A percentile compares a stretch with the other conserved stretches of the same genome.
Evolutionary conservation across 2,113 vertebrate species (phyloP).

Genomic region (Sialia sialis): DNA sequence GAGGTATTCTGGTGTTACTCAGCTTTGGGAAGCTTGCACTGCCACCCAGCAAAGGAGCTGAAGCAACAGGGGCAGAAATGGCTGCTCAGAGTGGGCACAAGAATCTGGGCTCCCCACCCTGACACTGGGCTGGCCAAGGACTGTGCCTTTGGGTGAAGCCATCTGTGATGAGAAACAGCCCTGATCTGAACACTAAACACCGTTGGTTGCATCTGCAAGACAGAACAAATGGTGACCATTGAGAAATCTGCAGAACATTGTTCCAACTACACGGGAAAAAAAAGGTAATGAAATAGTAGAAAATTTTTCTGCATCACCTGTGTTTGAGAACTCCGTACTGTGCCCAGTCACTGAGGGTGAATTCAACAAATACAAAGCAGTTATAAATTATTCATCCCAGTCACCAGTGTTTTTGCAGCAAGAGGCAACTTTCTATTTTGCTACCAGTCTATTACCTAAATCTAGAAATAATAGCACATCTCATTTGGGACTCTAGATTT

Average conservation of each 20-base stretch:
- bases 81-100: background rate
- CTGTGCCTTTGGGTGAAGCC: background rate
- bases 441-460: background rate
- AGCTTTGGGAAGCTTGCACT: background rate
- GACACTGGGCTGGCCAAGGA: rapidly evolving
- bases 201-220: background rate
- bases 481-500: background rate
- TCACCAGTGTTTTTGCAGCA: background rate
- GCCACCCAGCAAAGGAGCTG: background rate
- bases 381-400: background rate
- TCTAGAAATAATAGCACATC: background rate
- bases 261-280: background rate
- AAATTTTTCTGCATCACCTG: background rate
- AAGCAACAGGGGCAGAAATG: background rate
- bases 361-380: background rate
- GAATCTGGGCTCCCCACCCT: background rate
- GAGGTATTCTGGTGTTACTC: background rate
- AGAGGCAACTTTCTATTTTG: background rate
- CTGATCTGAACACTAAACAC: background rate
- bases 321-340: background rate
- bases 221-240: background rate
- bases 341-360: background rate
- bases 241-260: background rate
- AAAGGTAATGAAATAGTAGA: background rate
- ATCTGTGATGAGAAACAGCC: background rate